These are phyloP conservation scores for Platichthys flesus DNA, from an alignment of 2,113 vertebrate genomes.

Conservation along the genomic window DNA sequence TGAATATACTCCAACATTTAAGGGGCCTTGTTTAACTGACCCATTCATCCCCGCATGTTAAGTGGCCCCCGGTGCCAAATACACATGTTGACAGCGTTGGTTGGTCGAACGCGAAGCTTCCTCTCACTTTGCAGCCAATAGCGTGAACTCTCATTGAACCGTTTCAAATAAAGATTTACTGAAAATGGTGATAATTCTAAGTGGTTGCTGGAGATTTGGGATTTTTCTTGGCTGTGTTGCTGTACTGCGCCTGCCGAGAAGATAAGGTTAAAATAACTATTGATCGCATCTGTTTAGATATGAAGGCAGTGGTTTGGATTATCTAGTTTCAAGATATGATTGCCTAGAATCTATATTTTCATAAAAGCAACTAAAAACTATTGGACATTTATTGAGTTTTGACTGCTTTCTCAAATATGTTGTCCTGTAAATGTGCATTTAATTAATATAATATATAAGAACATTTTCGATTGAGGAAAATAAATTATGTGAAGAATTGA, in stretches of 20 bases:
- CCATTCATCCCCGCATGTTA: constrained; percentile 1
- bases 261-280: constrained; percentile 59
- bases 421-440: background rate
- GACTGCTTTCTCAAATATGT: background rate
- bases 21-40: background rate
- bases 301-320: constrained; percentile 30
- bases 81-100: constrained; percentile 18
- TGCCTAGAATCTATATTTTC: constrained; percentile 9
- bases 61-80: background rate
- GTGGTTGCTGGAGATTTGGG: constrained; percentile 22
- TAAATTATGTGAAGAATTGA: background rate
- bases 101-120: constrained; percentile 11
- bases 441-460: background rate
- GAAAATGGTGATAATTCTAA: constrained; percentile 22
- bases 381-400: background rate
- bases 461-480: constrained; percentile 3
- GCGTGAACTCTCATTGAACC: constrained; percentile 1
- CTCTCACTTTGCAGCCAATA: constrained; percentile 12
- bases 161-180: constrained; percentile 22
- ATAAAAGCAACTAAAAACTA: background rate
- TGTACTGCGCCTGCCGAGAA: constrained; percentile 22
- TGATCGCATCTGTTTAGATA: constrained; percentile 43
- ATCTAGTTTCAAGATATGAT: constrained; percentile 23
- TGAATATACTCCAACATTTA: background rate
- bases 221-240: constrained; percentile 37